Evolutionary conservation across 2,113 vertebrate genomes (phyloP).

Genomic region (Ahaetulla prasina): DNA sequence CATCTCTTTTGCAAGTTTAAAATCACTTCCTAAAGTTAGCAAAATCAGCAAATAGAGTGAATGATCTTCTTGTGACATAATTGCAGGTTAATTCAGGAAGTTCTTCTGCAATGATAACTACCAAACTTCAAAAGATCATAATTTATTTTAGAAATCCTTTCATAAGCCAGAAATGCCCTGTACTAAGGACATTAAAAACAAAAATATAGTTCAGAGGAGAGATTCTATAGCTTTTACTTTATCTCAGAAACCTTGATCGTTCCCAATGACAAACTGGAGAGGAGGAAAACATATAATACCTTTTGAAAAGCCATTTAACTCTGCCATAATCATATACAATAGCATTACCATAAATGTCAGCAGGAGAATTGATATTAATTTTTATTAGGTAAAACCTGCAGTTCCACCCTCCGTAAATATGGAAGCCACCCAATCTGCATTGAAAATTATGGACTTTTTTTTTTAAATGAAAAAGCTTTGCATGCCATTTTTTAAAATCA

Average conservation of each 20-base stretch:
- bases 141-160: background rate
- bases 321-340: background rate
- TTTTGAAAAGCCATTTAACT: background rate
- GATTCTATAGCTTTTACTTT: background rate
- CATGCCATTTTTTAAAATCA: background rate
- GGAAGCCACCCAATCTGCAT: background rate
- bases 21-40: fast-evolving
- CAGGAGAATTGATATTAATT: background rate
- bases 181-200: background rate
- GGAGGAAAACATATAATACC: background rate
- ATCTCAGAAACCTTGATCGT: background rate
- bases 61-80: background rate
- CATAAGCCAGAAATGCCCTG: fast-evolving
- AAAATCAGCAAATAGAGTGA: background rate
- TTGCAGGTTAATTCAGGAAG: fast-evolving
- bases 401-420: background rate
- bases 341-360: background rate
- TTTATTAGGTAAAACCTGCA: background rate
- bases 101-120: fast-evolving
- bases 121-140: background rate
- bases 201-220: fast-evolving
- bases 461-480: background rate
- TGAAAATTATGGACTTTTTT: background rate
- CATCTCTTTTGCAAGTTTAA: background rate
- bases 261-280: background rate